Conservation (phyloP, 2,888 invertebrate species). For the Lasioglossum leucozonium region DNA sequence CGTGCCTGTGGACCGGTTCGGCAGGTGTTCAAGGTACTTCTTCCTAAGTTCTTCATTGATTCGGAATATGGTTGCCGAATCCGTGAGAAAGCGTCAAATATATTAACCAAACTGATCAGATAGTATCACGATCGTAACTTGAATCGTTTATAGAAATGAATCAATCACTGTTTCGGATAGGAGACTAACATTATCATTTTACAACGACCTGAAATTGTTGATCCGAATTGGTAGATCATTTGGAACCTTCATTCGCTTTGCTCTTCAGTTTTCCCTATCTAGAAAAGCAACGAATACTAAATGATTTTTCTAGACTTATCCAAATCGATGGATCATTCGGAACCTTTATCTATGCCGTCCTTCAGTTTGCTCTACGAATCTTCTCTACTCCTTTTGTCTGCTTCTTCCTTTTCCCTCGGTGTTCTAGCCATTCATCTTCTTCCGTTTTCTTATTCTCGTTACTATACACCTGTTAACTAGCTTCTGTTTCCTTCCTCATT, state of each 20-base stretch:
- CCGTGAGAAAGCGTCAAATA: background rate
- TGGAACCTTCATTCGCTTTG: background rate
- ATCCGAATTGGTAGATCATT: background rate
- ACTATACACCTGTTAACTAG: background rate
- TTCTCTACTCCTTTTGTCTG: too few relatives aligned
- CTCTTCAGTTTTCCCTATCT: background rate
- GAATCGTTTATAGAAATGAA: background rate
- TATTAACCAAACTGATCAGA: background rate
- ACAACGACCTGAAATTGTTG: background rate
- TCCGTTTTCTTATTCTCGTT: background rate
- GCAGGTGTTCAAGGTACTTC: conserved; percentile 47
- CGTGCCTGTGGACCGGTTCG: conserved; percentile 35
- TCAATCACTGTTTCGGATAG: background rate
- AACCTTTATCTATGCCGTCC: background rate
- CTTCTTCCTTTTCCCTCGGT: background rate
- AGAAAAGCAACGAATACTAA: background rate
- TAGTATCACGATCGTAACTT: background rate
- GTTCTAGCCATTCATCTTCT: background rate
- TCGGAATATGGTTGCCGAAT: background rate
- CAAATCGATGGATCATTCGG: background rate
- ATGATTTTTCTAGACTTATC: background rate
- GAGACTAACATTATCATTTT: background rate
- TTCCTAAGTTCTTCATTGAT: conserved; percentile 47
- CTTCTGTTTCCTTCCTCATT: background rate
- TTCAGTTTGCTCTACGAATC: background rate